Conservation (phyloP, 1,140 invertebrate genomes). For the Euglossa dilemma region DNA sequence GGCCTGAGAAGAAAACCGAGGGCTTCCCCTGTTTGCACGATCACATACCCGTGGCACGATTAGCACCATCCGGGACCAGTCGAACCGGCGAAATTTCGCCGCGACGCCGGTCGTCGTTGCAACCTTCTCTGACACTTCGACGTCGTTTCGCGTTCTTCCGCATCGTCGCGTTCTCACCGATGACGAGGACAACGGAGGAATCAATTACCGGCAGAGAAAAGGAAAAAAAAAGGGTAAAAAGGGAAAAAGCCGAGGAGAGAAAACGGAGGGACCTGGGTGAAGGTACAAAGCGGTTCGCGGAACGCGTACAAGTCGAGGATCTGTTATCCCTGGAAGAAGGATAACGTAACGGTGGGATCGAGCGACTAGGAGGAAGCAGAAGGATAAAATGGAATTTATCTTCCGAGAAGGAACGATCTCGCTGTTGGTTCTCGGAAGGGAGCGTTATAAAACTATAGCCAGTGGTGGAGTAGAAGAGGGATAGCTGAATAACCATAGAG, state of each 20-base stretch:
- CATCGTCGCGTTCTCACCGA: background rate
- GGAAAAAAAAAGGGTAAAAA: background rate
- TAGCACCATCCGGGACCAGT: background rate
- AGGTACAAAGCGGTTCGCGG: conserved; percentile 25
- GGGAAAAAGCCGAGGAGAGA: too few relatives aligned
- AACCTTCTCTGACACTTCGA: too few relatives aligned
- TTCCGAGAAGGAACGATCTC: conserved; percentile 36
- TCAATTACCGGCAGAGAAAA: background rate
- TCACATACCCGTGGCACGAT: background rate
- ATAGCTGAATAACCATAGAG: background rate
- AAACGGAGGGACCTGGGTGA: conserved; percentile 5
- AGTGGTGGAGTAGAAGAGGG: background rate
- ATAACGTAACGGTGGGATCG: conserved; percentile 35
- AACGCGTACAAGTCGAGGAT: conserved; percentile 32
- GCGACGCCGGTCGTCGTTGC: too few relatives aligned
- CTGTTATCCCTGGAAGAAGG: conserved; percentile 49
- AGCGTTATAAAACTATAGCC: background rate
- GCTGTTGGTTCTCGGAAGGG: conserved; percentile 25
- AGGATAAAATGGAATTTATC: conserved; percentile 25
- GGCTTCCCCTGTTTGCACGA: background rate
- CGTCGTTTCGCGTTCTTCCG: too few relatives aligned
- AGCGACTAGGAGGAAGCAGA: conserved; percentile 24
- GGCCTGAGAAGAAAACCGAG: background rate
- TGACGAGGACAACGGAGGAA: background rate
- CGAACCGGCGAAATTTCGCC: background rate